Conservation (phyloP, 2,888 invertebrate genomes). For the Phalera bucephala region DNA sequence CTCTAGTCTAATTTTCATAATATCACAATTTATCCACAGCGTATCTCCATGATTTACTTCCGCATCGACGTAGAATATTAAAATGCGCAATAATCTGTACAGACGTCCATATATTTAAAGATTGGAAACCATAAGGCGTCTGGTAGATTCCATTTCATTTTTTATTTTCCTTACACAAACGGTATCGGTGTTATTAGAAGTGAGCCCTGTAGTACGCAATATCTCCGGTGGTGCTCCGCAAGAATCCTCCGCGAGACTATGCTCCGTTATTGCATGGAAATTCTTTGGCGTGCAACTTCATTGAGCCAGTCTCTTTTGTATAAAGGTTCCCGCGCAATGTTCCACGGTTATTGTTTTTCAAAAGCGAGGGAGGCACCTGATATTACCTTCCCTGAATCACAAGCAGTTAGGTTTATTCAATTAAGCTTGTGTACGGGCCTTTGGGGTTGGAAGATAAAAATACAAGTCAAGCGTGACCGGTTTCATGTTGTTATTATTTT, state of each 20-base stretch:
- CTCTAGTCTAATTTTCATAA: conserved; percentile 5
- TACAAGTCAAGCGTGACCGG: conserved; percentile 31
- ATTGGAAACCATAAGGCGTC: conserved; percentile 69
- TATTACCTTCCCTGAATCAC: conserved; percentile 69
- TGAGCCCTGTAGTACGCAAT: conserved; percentile 79
- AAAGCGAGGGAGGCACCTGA: conserved; percentile 66
- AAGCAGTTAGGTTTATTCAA: conserved; percentile 71
- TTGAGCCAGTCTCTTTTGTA: conserved; percentile 74
- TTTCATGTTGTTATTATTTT: no score
- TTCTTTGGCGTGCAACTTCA: conserved; percentile 80
- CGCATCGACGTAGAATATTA: conserved; percentile 39
- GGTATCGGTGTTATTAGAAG: conserved; percentile 78
- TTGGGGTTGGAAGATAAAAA: conserved; percentile 35
- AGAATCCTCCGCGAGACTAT: conserved; percentile 63
- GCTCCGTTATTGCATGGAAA: conserved; percentile 80
- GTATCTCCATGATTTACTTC: conserved; percentile 18
- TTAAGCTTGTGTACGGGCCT: conserved; percentile 51
- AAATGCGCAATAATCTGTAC: conserved; percentile 44
- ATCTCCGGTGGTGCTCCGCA: conserved; percentile 65
- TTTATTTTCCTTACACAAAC: conserved; percentile 73
- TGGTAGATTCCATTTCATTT: conserved; percentile 72
- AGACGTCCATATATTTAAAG: conserved; percentile 45
- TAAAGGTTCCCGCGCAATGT: conserved; percentile 73
- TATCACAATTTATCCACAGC: conserved; percentile 13
- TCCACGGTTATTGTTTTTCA: conserved; percentile 79